Conservation (phyloP, 1,140 invertebrate species). For the Anagrus nilaparvatae region DNA sequence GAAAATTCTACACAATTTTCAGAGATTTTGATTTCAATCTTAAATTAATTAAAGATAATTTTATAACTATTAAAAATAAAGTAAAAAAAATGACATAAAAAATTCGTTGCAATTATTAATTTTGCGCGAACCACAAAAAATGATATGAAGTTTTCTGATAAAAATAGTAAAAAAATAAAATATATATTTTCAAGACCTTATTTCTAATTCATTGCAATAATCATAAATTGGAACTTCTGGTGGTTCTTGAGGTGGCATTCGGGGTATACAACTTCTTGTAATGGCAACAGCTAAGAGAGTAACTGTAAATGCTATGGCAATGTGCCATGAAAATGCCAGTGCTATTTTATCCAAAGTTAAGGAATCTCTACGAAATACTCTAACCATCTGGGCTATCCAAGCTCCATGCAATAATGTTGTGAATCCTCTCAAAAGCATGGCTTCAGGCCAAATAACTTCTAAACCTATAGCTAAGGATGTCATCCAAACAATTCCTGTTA, state of each 20-base stretch:
- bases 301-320: slow-evolving; percentile 30
- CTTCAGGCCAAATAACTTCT: slow-evolving; percentile 34
- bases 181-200: slow-evolving; percentile 13
- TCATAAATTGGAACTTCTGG: slow-evolving; percentile 33
- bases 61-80: no score
- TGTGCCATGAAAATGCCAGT: slow-evolving; percentile 35
- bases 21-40: no score
- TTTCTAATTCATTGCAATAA: slow-evolving; percentile 26
- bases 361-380: slow-evolving; percentile 19
- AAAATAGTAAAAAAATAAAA: no score
- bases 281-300: slow-evolving; percentile 28
- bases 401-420: slow-evolving; percentile 34
- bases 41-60: no score
- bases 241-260: slow-evolving; percentile 20
- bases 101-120: no score
- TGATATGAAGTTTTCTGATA: no score
- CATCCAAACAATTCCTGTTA: slow-evolving; percentile 30
- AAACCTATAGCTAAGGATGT: slow-evolving; percentile 27
- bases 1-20: no score
- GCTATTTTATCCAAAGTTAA: slow-evolving; percentile 24
- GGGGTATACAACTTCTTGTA: slow-evolving; percentile 24
- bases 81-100: no score
- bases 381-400: slow-evolving; percentile 37
- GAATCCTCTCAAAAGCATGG: slow-evolving; percentile 29
- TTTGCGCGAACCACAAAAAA: no score